Evolutionary conservation across 2,888 invertebrate species (phyloP).

Genomic region (Campaea margaritaria): DNA sequence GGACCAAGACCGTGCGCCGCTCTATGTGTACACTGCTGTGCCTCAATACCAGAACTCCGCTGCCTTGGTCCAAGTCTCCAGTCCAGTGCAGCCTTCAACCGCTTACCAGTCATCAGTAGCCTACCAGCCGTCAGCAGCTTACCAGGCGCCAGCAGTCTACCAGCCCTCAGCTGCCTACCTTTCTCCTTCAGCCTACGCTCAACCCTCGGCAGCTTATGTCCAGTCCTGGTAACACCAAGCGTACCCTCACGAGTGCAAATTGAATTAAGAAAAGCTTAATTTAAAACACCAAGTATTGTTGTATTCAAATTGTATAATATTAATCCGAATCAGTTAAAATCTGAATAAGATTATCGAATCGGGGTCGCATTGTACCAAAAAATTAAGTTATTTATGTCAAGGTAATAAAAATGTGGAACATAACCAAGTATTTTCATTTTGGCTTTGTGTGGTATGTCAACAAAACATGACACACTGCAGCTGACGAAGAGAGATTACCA

Average conservation of each 20-base stretch:
- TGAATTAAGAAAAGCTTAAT: constrained; percentile 2
- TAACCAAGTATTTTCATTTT: constrained; percentile 9
- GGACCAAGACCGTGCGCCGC: constrained; percentile 86
- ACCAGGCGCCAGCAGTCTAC: constrained; percentile 41
- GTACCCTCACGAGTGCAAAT: constrained; percentile 4
- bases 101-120: constrained; percentile 23
- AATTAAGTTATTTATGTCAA: constrained; percentile 30
- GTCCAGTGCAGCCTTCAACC: constrained; percentile 59
- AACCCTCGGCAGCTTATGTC: constrained; percentile 41
- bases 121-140: constrained; percentile 51
- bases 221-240: constrained; percentile 50
- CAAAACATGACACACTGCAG: constrained; percentile 7
- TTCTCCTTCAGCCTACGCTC: not conserved
- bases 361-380: constrained; percentile 16
- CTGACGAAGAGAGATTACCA: constrained; percentile 25
- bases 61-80: constrained; percentile 29
- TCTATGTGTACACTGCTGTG: constrained; percentile 84
- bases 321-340: constrained; percentile 11
- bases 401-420: constrained; percentile 25
- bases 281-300: not conserved
- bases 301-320: constrained; percentile 11
- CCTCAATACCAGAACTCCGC: constrained; percentile 65
- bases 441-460: constrained; percentile 9
- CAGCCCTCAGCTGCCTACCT: constrained; percentile 28
- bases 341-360: constrained; percentile 13